Base-by-base conservation (phyloP, 2,113 vertebrate species). In the Ranitomeya imitator region DNA sequence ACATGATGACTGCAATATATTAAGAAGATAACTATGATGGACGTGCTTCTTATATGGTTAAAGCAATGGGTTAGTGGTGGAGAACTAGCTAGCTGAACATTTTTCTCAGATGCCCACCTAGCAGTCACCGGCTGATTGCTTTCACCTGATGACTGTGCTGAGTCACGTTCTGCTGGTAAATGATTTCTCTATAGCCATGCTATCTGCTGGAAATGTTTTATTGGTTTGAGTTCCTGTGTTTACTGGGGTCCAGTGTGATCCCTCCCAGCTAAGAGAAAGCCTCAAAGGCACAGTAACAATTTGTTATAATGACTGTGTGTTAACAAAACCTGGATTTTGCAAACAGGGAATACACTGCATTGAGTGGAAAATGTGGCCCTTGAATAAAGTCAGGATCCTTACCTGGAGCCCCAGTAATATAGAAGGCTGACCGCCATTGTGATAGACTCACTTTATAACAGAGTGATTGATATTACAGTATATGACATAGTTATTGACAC, bases 401-500 rank as follows among this genome's bases (percentile, higher is more conserved):
- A 18, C 37, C 14, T 71, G 11, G 67, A 5, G 67, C 14, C 26
- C 23, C 23, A 74, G 26, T 69, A 1, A 69, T 69, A 4, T 69
- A 69, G 15, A 3, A 74, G 31, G 6, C 18, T 45, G 16, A 74
- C 18, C 14, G 45, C 15, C 71, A 8, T 3, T 76, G 7, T 51
- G 51, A 76, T 21, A 45, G 6, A 51, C 37, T 76, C 15, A 4
- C 73, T 74, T 45, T 45, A 5, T 19, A 16, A 7, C 31, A 77
- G 6, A 55, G 51, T 81, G 71, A 23, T 54, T 21, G 31, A 14
- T 78, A 26, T 80, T 71, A n/a, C n/a, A n/a, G n/a, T n/a, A 71
- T 57, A 45, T 60, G 37, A 23, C n/a, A 10, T 19, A 76, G n/a
- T 88, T 88, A 65, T 82, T 74, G 26, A 83, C 81, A 77, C 51